Evolutionary conservation across 2,113 vertebrate genomes (phyloP).

Genomic region (Nycticryphes semicollaris): DNA sequence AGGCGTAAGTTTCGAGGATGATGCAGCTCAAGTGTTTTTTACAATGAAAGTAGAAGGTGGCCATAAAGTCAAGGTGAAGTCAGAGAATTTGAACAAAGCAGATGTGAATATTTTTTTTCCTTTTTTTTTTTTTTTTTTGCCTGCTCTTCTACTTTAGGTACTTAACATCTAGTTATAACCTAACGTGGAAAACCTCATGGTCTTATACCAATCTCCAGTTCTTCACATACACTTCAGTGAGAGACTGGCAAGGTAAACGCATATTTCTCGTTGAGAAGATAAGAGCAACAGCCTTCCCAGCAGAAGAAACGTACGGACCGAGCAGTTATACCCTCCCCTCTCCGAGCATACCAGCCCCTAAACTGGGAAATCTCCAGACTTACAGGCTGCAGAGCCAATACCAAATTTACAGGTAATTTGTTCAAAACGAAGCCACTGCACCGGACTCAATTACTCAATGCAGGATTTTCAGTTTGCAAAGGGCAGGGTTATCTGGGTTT

Average conservation of each 20-base stretch:
- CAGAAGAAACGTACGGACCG: rapidly evolving
- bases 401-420: neutral
- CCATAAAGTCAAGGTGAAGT: neutral
- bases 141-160: neutral
- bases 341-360: rapidly evolving
- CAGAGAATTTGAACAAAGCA: neutral
- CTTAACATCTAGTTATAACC: neutral
- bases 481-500: neutral
- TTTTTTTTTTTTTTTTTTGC: neutral
- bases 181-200: neutral
- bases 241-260: rapidly evolving
- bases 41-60: neutral
- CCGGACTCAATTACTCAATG: too few relatives aligned
- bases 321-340: neutral
- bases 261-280: neutral
- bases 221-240: neutral
- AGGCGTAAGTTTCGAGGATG: neutral
- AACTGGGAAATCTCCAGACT: rapidly evolving
- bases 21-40: neutral
- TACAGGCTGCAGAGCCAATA: rapidly evolving
- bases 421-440: neutral
- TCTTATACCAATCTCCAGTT: neutral
- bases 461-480: neutral
- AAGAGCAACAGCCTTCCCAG: neutral
- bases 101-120: neutral